These are phyloP conservation scores for Creontiades dilutus DNA, from an alignment of 2,888 invertebrate genomes.

Conservation along the genomic window DNA sequence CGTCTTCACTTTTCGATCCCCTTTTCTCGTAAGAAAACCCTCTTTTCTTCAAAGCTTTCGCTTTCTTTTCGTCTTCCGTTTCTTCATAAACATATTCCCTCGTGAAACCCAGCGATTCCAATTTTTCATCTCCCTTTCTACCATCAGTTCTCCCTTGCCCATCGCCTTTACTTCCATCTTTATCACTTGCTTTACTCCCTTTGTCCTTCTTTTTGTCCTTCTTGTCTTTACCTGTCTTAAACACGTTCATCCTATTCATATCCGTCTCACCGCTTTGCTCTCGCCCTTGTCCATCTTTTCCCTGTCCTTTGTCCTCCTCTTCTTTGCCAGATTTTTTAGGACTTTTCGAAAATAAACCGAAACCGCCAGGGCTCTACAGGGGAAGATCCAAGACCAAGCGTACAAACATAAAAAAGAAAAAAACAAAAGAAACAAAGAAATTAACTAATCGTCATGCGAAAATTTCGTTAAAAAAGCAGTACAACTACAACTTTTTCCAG, in stretches of 20 bases:
- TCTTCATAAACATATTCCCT: conserved; percentile 60
- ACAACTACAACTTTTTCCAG: no score
- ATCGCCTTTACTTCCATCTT: conserved; percentile 78
- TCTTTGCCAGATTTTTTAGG: conserved; percentile 68
- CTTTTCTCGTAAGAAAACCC: conserved; percentile 71
- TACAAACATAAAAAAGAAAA: conserved; percentile 7
- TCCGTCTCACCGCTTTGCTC: conserved; percentile 42
- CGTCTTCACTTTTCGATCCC: conserved; percentile 47
- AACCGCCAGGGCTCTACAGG: conserved; percentile 42
- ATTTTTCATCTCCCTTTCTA: conserved; percentile 73
- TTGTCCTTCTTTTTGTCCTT: conserved; percentile 73
- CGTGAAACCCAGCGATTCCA: conserved; percentile 61
- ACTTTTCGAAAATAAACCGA: conserved; percentile 56
- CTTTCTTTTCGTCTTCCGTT: conserved; percentile 74
- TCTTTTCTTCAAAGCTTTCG: conserved; percentile 74
- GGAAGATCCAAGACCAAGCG: background rate
- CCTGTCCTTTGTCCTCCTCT: conserved; percentile 71
- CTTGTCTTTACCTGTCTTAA: conserved; percentile 54
- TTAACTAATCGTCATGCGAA: conserved; percentile 38
- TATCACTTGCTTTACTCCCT: conserved; percentile 75
- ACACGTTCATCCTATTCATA: conserved; percentile 66
- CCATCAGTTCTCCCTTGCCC: conserved; percentile 77
- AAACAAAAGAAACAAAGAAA: conserved; percentile 39
- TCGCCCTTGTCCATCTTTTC: no score
- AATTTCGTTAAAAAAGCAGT: no score